Conservation (phyloP, 2,888 invertebrate species). For the Drosophila mimetica region DNA sequence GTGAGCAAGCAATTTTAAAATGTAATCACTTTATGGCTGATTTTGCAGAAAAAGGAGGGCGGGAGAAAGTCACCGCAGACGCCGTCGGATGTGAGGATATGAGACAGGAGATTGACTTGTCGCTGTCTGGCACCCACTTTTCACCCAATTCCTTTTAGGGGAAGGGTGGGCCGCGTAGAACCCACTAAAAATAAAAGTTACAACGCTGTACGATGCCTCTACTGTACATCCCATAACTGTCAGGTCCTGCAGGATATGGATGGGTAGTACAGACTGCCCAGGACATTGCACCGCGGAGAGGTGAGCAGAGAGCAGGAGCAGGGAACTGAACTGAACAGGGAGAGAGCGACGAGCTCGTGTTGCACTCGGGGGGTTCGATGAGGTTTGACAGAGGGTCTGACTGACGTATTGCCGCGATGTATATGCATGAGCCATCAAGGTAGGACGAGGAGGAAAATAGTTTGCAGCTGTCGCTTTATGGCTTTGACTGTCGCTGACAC, state of each 20-base stretch:
- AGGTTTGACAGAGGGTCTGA: slow-evolving; percentile 49
- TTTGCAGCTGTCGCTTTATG: slow-evolving; percentile 72
- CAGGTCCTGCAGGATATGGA: slow-evolving; percentile 24
- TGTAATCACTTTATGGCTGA: slow-evolving; percentile 34
- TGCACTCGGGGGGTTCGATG: slow-evolving; percentile 54
- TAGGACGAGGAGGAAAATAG: slow-evolving; percentile 34
- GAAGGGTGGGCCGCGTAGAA: not conserved
- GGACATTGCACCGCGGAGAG: slow-evolving; percentile 22
- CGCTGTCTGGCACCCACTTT: slow-evolving; percentile 31
- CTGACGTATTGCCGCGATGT: slow-evolving; percentile 58
- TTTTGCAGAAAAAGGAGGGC: slow-evolving; percentile 2
- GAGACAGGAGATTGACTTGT: slow-evolving; percentile 71
- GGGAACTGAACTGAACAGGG: not conserved
- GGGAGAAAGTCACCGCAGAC: slow-evolving; percentile 16
- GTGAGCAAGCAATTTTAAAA: slow-evolving; percentile 59
- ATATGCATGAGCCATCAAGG: slow-evolving; percentile 3
- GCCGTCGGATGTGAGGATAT: slow-evolving; percentile 73
- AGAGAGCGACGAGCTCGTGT: slow-evolving; percentile 25
- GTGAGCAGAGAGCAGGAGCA: slow-evolving; percentile 12
- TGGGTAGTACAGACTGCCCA: slow-evolving; percentile 37
- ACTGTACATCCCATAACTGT: slow-evolving; percentile 16
- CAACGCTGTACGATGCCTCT: slow-evolving; percentile 5
- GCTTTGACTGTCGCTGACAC: slow-evolving; percentile 37
- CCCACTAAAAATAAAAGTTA: slow-evolving; percentile 17
- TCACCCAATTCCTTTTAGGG: slow-evolving; percentile 6